Evolutionary conservation across 2,888 invertebrate species (phyloP).

Genomic region (Lepidocyrtinus sp.): DNA sequence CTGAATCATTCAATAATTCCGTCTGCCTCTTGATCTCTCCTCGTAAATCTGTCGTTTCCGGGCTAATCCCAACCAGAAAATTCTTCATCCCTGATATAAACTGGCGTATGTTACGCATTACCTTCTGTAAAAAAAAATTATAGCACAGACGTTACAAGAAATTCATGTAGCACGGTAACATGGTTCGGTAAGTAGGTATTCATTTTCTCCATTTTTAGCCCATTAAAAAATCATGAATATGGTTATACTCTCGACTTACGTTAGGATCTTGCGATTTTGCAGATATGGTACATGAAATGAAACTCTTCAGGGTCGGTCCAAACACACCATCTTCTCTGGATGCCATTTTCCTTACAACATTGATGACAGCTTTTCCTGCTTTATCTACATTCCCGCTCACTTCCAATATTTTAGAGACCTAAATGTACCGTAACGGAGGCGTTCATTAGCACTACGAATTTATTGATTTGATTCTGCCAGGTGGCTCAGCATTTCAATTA

Average conservation of each 20-base stretch:
- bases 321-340: slow-evolving; percentile 67
- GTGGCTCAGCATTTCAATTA: not conserved
- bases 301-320: slow-evolving; percentile 69
- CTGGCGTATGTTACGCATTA: slow-evolving; percentile 81
- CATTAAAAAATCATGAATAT: too few species aligned
- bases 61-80: slow-evolving; percentile 80
- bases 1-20: slow-evolving; percentile 83
- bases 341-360: slow-evolving; percentile 65
- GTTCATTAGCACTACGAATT: not conserved
- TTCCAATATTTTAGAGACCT: slow-evolving; percentile 67
- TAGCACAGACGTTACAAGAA: too few species aligned
- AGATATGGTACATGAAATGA: slow-evolving; percentile 69
- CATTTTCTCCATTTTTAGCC: too few species aligned
- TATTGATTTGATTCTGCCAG: not conserved
- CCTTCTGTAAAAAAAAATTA: slow-evolving; percentile 62
- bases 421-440: not conserved
- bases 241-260: slow-evolving; percentile 55
- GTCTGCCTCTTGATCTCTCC: slow-evolving; percentile 69
- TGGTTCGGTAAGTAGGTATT: too few species aligned
- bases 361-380: slow-evolving; percentile 62
- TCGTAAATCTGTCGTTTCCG: slow-evolving; percentile 64
- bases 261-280: slow-evolving; percentile 68
- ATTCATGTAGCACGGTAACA: too few species aligned
- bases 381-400: slow-evolving; percentile 67
- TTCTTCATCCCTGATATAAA: slow-evolving; percentile 99